A percentile compares a stretch with the other conserved stretches of the same genome.
Evolutionary conservation across 2,797 vertebrate species (phyloP).

Genomic region (Gastrophryne carolinensis): DNA sequence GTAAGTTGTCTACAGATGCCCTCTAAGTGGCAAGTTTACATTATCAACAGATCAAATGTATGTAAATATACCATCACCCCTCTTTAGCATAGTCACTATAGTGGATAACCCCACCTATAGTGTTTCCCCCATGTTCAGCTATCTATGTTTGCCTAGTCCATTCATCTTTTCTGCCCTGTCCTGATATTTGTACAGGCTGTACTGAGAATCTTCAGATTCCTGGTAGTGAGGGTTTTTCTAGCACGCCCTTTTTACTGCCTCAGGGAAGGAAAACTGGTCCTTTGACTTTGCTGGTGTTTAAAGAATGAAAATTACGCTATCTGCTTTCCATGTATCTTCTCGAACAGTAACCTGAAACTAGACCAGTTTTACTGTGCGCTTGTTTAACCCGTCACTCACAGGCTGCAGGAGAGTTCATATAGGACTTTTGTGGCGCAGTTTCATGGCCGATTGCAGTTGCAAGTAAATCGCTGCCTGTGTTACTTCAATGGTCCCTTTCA

Average conservation of each 20-base stretch:
- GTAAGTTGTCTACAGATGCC: too few species aligned
- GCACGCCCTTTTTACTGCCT: not conserved
- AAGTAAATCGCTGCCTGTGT: too few species aligned
- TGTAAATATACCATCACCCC: too few species aligned
- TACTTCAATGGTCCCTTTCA: too few species aligned
- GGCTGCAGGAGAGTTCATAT: too few species aligned
- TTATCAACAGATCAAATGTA: too few species aligned
- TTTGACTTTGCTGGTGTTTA: not conserved
- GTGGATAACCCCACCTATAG: too few species aligned
- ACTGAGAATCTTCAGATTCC: not conserved
- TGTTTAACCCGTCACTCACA: not conserved
- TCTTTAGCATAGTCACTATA: too few species aligned
- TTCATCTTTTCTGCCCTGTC: not conserved
- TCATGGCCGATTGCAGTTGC: too few species aligned
- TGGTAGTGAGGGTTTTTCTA: conserved; percentile 2
- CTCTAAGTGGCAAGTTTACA: too few species aligned
- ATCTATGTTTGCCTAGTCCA: not conserved
- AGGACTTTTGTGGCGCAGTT: too few species aligned
- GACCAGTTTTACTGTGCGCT: not conserved
- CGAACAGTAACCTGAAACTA: not conserved
- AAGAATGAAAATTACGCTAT: not conserved
- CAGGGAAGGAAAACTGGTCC: conserved; percentile 15
- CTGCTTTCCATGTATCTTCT: not conserved
- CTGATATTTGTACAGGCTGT: not conserved
- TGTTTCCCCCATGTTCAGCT: not conserved